Evolutionary conservation across 2,113 vertebrate genomes (phyloP).

Genomic region (Zosterops borbonicus): DNA sequence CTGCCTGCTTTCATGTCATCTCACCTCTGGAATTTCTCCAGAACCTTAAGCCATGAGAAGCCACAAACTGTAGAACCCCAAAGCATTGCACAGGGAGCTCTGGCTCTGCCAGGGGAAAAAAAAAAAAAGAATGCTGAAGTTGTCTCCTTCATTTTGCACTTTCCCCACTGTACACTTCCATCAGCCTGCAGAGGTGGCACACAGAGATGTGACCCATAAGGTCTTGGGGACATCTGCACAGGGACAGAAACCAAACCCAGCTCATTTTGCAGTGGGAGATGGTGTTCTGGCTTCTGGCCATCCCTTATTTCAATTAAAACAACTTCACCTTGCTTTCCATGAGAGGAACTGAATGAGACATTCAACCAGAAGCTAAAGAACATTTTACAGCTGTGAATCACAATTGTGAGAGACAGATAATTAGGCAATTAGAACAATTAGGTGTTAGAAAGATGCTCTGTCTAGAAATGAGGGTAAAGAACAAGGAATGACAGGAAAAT

Average conservation of each 20-base stretch:
- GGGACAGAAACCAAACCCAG: neutral
- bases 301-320: neutral
- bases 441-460: neutral
- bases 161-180: neutral
- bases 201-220: neutral
- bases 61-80: rapidly evolving
- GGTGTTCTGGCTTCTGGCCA: neutral
- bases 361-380: neutral
- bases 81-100: neutral
- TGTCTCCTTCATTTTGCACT: neutral
- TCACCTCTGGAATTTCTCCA: neutral
- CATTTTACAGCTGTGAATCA: neutral
- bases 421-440: neutral
- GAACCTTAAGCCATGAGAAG: neutral
- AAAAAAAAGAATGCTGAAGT: neutral
- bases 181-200: neutral
- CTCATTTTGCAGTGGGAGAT: neutral
- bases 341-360: neutral
- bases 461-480: neutral
- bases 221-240: neutral
- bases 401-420: neutral
- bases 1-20: neutral
- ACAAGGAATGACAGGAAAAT: neutral
- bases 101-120: neutral
- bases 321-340: neutral